Conservation (phyloP, 2,797 vertebrate species). For the Sebastes oblongus region DNA sequence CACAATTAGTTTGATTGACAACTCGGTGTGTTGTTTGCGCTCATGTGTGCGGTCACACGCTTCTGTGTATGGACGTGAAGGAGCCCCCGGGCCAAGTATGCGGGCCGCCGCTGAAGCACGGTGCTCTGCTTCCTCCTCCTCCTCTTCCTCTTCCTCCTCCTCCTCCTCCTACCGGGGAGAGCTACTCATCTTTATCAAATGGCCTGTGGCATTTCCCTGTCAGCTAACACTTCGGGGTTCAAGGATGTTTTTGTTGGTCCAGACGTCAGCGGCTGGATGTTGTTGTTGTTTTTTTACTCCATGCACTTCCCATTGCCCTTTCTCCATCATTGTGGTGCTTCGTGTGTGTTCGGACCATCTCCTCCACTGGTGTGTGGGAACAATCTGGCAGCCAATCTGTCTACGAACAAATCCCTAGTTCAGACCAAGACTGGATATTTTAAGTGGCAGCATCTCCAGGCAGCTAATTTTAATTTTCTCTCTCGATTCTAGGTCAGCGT, state of each 20-base stretch:
- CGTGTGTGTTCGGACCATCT: conserved; percentile 36
- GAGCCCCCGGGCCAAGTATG: conserved; percentile 43
- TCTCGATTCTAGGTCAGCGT: background rate
- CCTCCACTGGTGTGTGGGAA: conserved; percentile 29
- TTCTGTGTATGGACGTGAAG: conserved; percentile 30
- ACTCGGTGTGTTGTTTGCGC: background rate
- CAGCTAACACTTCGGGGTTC: conserved; percentile 13
- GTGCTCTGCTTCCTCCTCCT: conserved; percentile 1
- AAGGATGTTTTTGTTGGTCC: conserved; percentile 26
- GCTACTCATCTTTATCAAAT: conserved; percentile 24
- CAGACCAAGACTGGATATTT: conserved; percentile 15
- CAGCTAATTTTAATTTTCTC: conserved; percentile 43
- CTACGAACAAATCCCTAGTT: conserved; percentile 55
- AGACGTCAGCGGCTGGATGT: conserved; percentile 14
- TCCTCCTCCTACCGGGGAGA: background rate
- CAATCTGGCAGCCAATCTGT: conserved; percentile 37
- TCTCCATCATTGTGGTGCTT: conserved; percentile 56
- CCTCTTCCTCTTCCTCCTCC: background rate
- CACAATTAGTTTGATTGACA: conserved; percentile 64
- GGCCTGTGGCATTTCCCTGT: conserved; percentile 38
- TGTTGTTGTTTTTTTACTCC: conserved; percentile 9
- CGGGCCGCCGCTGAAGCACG: conserved; percentile 37
- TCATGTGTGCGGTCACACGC: background rate
- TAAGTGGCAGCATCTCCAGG: conserved; percentile 47
- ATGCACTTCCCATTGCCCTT: conserved; percentile 40